Percentiles rank a stretch among this genome's conserved stretches.
phyloP scores from a whole-genome alignment of 2,797 vertebrate species.

The Liasis olivaceus region DNA sequence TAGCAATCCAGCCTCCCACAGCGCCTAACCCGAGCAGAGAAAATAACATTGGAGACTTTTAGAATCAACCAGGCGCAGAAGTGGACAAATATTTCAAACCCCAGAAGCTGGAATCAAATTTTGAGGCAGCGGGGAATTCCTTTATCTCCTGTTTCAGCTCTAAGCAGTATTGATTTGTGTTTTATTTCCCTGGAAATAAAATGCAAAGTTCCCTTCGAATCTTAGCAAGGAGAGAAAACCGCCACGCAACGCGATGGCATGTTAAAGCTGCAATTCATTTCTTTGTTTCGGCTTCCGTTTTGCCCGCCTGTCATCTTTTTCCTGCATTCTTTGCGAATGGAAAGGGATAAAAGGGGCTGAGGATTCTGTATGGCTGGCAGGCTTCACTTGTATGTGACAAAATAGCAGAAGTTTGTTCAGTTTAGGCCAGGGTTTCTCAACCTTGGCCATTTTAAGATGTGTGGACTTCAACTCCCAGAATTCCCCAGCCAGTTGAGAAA shows the following conservation, averaged over 20 bases:
- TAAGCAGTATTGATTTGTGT: conserved; percentile 1
- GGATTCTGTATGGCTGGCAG: background rate
- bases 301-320: background rate
- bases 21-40: background rate
- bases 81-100: conserved; percentile 8
- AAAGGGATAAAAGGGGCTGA: background rate
- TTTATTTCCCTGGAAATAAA: background rate
- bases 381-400: background rate
- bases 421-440: too few relatives aligned
- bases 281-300: background rate
- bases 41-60: background rate
- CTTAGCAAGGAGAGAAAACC: background rate
- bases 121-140: background rate
- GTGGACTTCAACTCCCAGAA: too few relatives aligned
- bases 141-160: background rate
- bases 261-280: background rate
- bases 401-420: background rate
- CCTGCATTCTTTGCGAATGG: background rate
- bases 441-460: too few relatives aligned
- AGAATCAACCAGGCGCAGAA: background rate
- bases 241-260: background rate
- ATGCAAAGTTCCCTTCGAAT: background rate
- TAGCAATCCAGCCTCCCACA: background rate
- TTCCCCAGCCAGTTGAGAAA: too few relatives aligned
- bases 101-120: conserved; percentile 10